Percentiles rank a stretch among this genome's conserved stretches.
Evolutionary conservation across 2,888 invertebrate genomes (phyloP).

Genomic region (Griposia aprilina): DNA sequence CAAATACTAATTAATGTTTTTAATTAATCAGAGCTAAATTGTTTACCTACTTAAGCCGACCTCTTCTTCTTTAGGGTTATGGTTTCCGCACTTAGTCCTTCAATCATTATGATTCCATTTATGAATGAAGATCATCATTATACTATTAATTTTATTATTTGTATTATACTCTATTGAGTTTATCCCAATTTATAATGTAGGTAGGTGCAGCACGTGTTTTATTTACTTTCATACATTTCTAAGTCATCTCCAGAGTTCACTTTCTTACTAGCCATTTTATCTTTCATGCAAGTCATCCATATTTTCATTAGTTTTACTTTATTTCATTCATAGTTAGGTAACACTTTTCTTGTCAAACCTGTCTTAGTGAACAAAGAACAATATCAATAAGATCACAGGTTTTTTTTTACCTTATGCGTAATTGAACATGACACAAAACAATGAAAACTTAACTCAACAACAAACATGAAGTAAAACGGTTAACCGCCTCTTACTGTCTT

Average conservation of each 20-base stretch:
- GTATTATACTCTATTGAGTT: neutral
- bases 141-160: too few relatives aligned
- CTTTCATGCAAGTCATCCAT: neutral
- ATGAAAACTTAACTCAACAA: neutral
- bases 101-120: neutral
- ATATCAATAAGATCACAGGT: neutral
- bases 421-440: conserved; percentile 6
- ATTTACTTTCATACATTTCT: neutral
- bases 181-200: neutral
- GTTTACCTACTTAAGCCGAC: neutral
- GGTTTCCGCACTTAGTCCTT: too few relatives aligned
- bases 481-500: conserved; percentile 16
- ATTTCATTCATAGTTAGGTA: neutral
- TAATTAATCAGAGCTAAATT: neutral
- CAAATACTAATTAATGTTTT: neutral
- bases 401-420: neutral
- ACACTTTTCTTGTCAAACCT: neutral
- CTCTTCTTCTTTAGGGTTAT: too few relatives aligned
- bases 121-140: neutral
- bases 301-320: neutral
- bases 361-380: neutral
- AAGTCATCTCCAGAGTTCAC: neutral
- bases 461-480: conserved; percentile 13
- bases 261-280: neutral
- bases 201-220: neutral